phyloP scores from a whole-genome alignment of 2,797 vertebrate genomes.

The Acanthopagrus latus region DNA sequence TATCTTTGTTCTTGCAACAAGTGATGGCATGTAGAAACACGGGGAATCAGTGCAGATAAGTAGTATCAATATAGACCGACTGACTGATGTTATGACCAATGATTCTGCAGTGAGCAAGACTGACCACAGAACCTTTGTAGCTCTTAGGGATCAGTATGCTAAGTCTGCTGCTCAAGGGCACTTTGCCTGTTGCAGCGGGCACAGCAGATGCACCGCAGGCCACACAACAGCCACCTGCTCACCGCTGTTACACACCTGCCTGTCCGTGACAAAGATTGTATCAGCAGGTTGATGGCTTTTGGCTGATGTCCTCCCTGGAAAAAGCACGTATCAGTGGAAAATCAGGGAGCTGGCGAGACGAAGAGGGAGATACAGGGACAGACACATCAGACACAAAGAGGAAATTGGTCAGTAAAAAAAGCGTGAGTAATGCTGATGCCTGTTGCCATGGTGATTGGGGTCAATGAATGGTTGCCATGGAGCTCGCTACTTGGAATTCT shows the following conservation, averaged over 20 bases:
- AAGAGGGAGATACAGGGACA: slow-evolving; percentile 42
- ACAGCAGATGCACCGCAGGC: slow-evolving; percentile 36
- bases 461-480: slow-evolving; percentile 83
- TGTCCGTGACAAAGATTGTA: slow-evolving; percentile 5
- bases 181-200: slow-evolving; percentile 23
- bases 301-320: neutral
- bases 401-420: slow-evolving; percentile 76
- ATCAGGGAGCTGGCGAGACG: slow-evolving; percentile 3
- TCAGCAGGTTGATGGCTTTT: slow-evolving; percentile 17
- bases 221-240: slow-evolving; percentile 9
- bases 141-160: slow-evolving; percentile 32
- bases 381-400: slow-evolving; percentile 78
- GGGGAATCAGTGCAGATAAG: neutral
- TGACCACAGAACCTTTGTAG: slow-evolving; percentile 33
- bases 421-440: slow-evolving; percentile 71
- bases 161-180: slow-evolving; percentile 41
- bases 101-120: slow-evolving; percentile 10
- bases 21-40: neutral
- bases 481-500: slow-evolving; percentile 74
- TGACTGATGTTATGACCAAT: neutral
- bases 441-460: slow-evolving; percentile 82
- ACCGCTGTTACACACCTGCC: neutral
- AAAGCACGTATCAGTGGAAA: neutral
- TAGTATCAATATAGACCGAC: neutral
- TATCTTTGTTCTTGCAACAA: neutral